Conservation (phyloP, 2,888 invertebrate species). For the Chrysina gloriosa region DNA sequence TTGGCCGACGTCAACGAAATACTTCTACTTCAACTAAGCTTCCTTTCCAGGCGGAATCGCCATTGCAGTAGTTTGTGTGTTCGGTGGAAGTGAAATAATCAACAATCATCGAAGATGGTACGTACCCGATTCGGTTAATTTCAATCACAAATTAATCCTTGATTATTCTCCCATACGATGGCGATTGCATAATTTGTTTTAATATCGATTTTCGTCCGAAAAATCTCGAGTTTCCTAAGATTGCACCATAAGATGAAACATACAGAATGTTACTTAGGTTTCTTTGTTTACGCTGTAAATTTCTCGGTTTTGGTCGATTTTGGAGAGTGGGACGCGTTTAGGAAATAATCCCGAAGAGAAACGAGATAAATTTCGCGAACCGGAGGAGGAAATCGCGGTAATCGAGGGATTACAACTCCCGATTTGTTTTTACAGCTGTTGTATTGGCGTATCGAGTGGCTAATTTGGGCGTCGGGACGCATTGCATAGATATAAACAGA, state of each 20-base stretch:
- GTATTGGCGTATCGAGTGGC: neutral
- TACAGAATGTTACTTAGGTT: slow-evolving; percentile 3
- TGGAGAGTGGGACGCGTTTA: neutral
- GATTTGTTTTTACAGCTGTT: slow-evolving; percentile 9
- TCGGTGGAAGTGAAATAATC: slow-evolving; percentile 71
- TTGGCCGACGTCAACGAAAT: neutral
- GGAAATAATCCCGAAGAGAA: too few relatives aligned
- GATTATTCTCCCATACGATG: neutral
- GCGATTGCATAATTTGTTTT: neutral
- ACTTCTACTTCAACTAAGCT: slow-evolving; percentile 43
- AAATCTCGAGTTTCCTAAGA: slow-evolving; percentile 40
- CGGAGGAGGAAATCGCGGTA: neutral
- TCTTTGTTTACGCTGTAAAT: slow-evolving; percentile 31
- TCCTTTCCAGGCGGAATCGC: slow-evolving; percentile 88
- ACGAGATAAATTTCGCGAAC: too few relatives aligned
- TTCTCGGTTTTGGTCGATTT: neutral
- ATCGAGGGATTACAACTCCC: neutral
- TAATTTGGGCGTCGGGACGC: neutral
- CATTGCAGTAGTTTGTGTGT: slow-evolving; percentile 86
- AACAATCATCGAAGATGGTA: slow-evolving; percentile 86
- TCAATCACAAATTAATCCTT: slow-evolving; percentile 6
- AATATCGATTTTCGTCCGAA: neutral
- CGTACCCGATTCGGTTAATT: slow-evolving; percentile 61
- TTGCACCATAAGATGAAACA: slow-evolving; percentile 64
- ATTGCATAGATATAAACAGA: neutral